Percentiles rank a stretch among this genome's conserved stretches.
Conservation (phyloP, 2,888 invertebrate species). For the Lamellibrachia satsuma region DNA sequence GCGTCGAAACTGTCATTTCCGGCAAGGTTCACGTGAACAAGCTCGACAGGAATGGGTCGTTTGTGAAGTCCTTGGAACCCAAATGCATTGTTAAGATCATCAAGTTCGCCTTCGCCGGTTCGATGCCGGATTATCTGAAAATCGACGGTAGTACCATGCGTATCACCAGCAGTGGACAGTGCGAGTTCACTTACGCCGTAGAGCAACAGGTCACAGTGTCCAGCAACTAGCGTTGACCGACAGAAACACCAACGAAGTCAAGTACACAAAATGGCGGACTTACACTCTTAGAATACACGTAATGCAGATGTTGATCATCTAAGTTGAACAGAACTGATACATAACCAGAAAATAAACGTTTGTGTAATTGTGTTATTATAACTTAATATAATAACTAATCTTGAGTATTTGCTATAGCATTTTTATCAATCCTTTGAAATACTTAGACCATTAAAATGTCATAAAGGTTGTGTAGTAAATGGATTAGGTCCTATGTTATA, state of each 20-base stretch:
- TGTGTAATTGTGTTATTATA: no score
- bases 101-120: neutral
- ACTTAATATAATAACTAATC: no score
- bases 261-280: neutral
- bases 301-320: neutral
- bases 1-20: neutral
- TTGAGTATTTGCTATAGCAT: neutral
- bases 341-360: no score
- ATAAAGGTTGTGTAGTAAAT: no score
- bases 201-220: neutral
- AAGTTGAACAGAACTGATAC: neutral
- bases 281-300: neutral
- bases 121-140: neutral
- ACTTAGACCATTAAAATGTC: neutral
- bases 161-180: neutral
- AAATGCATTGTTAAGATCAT: neutral
- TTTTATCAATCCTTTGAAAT: neutral
- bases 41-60: neutral
- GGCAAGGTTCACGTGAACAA: neutral
- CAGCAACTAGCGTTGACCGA: neutral
- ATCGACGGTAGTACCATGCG: neutral
- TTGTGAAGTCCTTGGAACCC: neutral
- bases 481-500: no score
- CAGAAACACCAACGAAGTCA: neutral
- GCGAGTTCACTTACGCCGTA: conserved; percentile 1